Evolutionary conservation across 2,888 invertebrate species (phyloP), one percentile per base, ranked within the genome.

Genomic region (Resseliella maxima): DNA sequence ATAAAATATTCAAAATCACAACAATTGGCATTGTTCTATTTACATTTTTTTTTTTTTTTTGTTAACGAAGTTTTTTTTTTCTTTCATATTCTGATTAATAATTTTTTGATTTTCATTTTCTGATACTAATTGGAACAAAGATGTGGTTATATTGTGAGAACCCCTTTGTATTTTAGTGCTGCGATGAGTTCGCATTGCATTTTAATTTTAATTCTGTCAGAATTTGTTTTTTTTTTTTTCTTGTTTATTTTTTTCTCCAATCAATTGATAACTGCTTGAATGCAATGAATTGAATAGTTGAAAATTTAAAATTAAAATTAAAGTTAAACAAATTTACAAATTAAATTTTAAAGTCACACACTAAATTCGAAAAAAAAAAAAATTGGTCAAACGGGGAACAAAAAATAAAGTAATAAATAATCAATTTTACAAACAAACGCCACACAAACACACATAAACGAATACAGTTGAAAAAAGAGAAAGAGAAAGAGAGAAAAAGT

Each of bases 231-330:
- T 41, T 41, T 5, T 41, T 27, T n/a, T 59, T 24, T 24, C 3
- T 27, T 59, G 21, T 59, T 24, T 24, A 59, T 27, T 59, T n/a
- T 59, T 59, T 2, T 59, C 24, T 27, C 21, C 27, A 0, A n/a
- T n/a, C n/a, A n/a, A n/a, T n/a, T 59, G 59, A 59, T 59, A 59
- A 24, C 59, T 24, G 59, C 59, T 59, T 59, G 59, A 59, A 59
- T 59, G 59, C 24, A 59, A 59, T 12, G 6, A 59, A 59, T 59
- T 18, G 15, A 50, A 50, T 50, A 50, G 50, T 59, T 59, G 24
- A 59, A n/a, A n/a, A 41, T 12, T 41, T 41, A 8, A 41, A 41
- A 59, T 59, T 59, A 59, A 50, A 50, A 12, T 41, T 41, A 41
- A 41, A 41, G n/a, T 41, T 41, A 41, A 41, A 41, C 41, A n/a